These are phyloP conservation scores for Pyrrhosoma nymphula DNA, from an alignment of 2,888 invertebrate species.

Conservation along the genomic window DNA sequence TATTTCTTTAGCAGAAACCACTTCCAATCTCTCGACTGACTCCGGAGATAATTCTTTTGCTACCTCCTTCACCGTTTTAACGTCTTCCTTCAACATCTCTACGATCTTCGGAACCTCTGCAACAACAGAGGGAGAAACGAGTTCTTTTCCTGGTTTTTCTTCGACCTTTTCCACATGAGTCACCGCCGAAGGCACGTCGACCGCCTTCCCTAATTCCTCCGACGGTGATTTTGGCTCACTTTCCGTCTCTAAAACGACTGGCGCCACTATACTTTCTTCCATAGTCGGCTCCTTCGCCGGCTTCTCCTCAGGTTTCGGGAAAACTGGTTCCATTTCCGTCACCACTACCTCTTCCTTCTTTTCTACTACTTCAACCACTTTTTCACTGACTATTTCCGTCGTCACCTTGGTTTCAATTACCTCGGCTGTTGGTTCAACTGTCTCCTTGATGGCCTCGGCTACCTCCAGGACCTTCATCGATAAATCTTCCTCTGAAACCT, in stretches of 20 bases:
- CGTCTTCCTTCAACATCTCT: too few species aligned
- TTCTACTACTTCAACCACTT: neutral
- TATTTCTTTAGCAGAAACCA: too few species aligned
- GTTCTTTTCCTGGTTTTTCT: too few species aligned
- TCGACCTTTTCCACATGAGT: too few species aligned
- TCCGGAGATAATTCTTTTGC: too few species aligned
- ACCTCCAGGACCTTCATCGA: neutral
- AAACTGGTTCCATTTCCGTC: neutral
- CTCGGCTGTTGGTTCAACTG: neutral
- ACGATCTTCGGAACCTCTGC: too few species aligned
- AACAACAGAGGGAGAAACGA: too few species aligned
- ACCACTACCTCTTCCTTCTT: neutral
- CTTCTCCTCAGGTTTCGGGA: too few species aligned
- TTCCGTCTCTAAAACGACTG: neutral
- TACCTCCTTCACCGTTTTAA: too few species aligned
- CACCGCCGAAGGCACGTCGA: too few species aligned
- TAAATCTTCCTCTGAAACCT: slow-evolving; percentile 62
- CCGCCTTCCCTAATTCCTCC: neutral
- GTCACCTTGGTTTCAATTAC: too few species aligned
- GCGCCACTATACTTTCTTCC: neutral
- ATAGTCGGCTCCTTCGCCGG: neutral
- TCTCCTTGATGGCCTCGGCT: neutral
- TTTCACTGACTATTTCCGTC: neutral
- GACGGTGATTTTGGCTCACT: neutral
- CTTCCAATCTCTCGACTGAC: too few species aligned